These are phyloP conservation scores for Dasysyrphus albostriatus DNA, from an alignment of 2,888 invertebrate genomes.

Conservation along the genomic window DNA sequence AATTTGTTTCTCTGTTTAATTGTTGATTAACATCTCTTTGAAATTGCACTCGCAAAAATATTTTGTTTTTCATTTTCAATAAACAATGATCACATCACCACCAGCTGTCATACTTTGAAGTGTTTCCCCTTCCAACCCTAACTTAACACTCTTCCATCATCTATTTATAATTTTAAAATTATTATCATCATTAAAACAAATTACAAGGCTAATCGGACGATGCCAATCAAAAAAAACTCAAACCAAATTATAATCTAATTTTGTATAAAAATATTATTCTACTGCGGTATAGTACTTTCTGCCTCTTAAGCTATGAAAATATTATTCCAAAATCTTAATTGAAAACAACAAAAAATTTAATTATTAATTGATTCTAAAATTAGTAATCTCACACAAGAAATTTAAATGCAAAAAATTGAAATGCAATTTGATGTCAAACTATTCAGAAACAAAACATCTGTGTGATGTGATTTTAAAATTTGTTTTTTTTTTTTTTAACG, in stretches of 20 bases:
- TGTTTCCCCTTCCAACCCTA: background rate
- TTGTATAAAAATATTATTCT: background rate
- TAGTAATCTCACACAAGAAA: constrained; percentile 19
- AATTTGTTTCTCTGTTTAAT: background rate
- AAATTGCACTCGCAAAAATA: background rate
- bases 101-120: background rate
- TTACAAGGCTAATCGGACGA: background rate
- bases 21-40: background rate
- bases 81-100: background rate
- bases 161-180: background rate
- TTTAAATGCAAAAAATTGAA: constrained; percentile 45
- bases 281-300: background rate
- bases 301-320: constrained; percentile 33
- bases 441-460: constrained; percentile 53
- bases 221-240: constrained; percentile 41
- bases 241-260: constrained; percentile 8
- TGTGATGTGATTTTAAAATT: background rate
- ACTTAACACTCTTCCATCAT: background rate
- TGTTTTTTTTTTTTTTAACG: background rate
- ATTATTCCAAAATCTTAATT: constrained; percentile 27
- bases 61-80: background rate
- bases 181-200: background rate
- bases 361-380: constrained; percentile 44
- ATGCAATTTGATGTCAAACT: constrained; percentile 63
- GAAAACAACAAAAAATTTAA: background rate